Evolutionary conservation across 1,140 invertebrate genomes (phyloP), one percentile per base, ranked within the genome.

Genomic region (Geopemphigus sp.): DNA sequence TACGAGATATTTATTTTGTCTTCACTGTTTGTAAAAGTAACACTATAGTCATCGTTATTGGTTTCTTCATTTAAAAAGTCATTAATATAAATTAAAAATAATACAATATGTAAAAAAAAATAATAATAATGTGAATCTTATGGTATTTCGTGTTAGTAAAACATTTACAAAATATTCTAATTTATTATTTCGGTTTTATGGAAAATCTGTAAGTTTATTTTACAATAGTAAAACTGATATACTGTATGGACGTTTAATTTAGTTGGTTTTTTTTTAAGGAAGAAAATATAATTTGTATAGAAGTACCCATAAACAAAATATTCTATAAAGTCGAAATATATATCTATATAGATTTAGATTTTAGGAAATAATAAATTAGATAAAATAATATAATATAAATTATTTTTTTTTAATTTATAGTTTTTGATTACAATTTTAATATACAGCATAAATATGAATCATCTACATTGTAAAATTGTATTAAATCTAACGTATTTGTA

Each of bases 1-100:
- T 59, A 76, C 17, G 32, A 45, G 12, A 11, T 57, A 74, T 22
- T 76, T 59, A 50, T 59, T 59, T 76, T 59, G 45, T 59, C 72
- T 17, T 59, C 56, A 59, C 39, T 59, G 22, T 57, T 57, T n/a
- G 29, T 57, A 32, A 54, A 72, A 72, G n/a, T n/a, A n/a, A 54
- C 50, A 26, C 53, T 8, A 54, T 24, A 15, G 19, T 56, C 11
- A 32, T 39, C 19, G n/a, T n/a, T 56, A 12, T 53, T 29, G 1
- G n/a, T 19, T 73, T 73, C 53, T 19, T n/a, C 26, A 59, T 22
- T 54, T 59, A 29, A 70, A 24, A 53, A 53, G 19, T 2, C 6
- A 70, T 19, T 19, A 26, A 70, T 19, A 53, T 1, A 45, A 66
- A 8, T 66, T 29, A 29, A 29, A 22, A 12, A 64, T 4, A 66